A percentile compares a stretch with the other conserved stretches of the same genome.
phyloP scores from a whole-genome alignment of 2,113 vertebrate genomes.

The Tichodroma muraria region DNA sequence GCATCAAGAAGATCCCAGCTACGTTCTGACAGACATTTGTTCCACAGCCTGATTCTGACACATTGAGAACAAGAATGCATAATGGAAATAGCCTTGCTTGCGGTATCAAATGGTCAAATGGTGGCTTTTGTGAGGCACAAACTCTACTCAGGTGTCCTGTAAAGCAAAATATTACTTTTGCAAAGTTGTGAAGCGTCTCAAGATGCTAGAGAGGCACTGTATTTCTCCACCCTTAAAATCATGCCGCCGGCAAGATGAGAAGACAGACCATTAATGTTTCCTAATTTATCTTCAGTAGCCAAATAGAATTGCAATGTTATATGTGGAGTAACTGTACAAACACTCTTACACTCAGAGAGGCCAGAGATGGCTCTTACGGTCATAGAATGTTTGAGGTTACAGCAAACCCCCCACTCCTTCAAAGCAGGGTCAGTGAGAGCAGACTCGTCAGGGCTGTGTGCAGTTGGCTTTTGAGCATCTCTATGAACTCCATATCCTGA shows the following conservation, averaged over 20 bases:
- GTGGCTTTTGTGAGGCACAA: background rate
- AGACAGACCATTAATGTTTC: background rate
- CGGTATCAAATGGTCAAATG: background rate
- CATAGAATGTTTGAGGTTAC: background rate
- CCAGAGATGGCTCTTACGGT: background rate
- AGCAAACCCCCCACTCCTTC: background rate
- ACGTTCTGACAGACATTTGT: background rate
- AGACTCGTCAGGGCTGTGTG: background rate
- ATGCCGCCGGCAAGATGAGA: background rate
- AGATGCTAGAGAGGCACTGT: background rate
- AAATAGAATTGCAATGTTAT: background rate
- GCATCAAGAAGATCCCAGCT: background rate
- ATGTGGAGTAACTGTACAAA: background rate
- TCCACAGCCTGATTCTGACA: background rate
- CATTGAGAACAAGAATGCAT: background rate
- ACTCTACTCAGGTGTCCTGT: background rate
- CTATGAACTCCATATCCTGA: background rate
- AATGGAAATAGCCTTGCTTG: background rate
- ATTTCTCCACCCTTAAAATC: background rate
- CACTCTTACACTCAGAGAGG: rapidly evolving
- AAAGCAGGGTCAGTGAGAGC: background rate
- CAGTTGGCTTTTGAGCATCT: background rate
- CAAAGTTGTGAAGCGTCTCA: background rate
- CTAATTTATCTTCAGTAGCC: background rate
- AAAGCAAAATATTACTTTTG: background rate